Percentiles rank a stretch among this genome's conserved stretches.
phyloP scores from a whole-genome alignment of 2,797 vertebrate genomes.

The Dromococcyx pavoninus region DNA sequence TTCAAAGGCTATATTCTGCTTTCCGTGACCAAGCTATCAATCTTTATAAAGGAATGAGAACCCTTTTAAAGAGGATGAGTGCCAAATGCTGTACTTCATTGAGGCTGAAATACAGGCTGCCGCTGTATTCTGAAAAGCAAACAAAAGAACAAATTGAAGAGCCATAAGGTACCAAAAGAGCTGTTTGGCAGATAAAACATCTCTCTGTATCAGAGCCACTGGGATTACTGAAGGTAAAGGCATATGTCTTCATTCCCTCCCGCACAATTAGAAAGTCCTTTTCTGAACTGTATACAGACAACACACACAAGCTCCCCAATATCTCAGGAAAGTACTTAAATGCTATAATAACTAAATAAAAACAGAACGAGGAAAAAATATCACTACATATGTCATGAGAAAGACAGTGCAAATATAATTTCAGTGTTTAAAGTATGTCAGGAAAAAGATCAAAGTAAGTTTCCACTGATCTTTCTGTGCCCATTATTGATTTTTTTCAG shows the following conservation, averaged over 20 bases:
- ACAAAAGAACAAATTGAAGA: conserved; percentile 22
- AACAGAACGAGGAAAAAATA: neutral
- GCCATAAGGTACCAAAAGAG: neutral
- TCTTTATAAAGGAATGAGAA: conserved; percentile 52
- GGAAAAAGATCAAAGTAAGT: neutral
- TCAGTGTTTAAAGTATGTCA: neutral
- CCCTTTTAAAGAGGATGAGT: conserved; percentile 21
- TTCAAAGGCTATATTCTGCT: conserved; percentile 17
- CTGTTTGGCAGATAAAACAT: neutral
- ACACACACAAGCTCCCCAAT: neutral
- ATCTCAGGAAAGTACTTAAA: neutral
- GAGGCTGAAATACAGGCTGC: conserved; percentile 6
- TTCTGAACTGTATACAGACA: neutral
- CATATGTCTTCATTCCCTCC: neutral
- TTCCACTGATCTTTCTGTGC: neutral
- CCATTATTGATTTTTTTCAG: neutral
- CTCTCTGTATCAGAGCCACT: neutral
- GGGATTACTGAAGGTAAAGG: conserved; percentile 29
- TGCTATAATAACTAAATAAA: neutral
- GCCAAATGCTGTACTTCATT: conserved; percentile 10
- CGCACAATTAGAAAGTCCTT: neutral
- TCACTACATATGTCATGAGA: neutral
- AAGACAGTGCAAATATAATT: neutral
- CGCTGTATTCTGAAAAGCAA: neutral
- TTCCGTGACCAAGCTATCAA: conserved; percentile 11